Percentiles rank a stretch among this genome's conserved stretches.
These are phyloP conservation scores for Lomographa bimaculata DNA, from an alignment of 2,888 invertebrate genomes.

Conservation along the genomic window DNA sequence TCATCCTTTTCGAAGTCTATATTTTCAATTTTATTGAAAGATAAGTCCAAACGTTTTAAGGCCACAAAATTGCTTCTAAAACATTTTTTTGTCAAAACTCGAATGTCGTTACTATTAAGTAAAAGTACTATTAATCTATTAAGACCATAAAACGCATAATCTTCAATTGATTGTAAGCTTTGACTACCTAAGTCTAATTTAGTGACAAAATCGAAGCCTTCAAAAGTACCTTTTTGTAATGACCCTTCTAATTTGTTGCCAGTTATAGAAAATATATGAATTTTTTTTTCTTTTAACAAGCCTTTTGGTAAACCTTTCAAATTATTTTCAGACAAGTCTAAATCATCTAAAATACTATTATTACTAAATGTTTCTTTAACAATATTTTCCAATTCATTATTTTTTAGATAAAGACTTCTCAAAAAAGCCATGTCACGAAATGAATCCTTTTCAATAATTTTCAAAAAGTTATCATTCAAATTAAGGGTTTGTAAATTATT, in stretches of 20 bases:
- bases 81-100: conserved; percentile 41
- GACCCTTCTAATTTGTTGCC: conserved; percentile 51
- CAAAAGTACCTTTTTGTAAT: conserved; percentile 52
- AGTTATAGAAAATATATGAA: conserved; percentile 45
- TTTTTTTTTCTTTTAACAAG: conserved; percentile 52
- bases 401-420: conserved; percentile 42
- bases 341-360: conserved; percentile 31
- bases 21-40: conserved; percentile 51
- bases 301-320: conserved; percentile 47
- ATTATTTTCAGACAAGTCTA: conserved; percentile 55
- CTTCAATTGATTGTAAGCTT: conserved; percentile 45
- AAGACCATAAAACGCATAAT: conserved; percentile 57
- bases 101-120: conserved; percentile 55
- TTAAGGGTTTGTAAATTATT: conserved; percentile 42
- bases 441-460: conserved; percentile 37
- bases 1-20: conserved; percentile 53
- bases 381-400: conserved; percentile 46
- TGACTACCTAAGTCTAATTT: conserved; percentile 54
- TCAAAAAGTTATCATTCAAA: conserved; percentile 50
- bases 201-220: conserved; percentile 46
- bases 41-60: conserved; percentile 52
- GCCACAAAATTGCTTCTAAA: conserved; percentile 37
- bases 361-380: conserved; percentile 43
- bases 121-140: conserved; percentile 40
- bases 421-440: conserved; percentile 43